Conservation (phyloP, 2,113 vertebrate species). For the Delphinapterus leucas region DNA sequence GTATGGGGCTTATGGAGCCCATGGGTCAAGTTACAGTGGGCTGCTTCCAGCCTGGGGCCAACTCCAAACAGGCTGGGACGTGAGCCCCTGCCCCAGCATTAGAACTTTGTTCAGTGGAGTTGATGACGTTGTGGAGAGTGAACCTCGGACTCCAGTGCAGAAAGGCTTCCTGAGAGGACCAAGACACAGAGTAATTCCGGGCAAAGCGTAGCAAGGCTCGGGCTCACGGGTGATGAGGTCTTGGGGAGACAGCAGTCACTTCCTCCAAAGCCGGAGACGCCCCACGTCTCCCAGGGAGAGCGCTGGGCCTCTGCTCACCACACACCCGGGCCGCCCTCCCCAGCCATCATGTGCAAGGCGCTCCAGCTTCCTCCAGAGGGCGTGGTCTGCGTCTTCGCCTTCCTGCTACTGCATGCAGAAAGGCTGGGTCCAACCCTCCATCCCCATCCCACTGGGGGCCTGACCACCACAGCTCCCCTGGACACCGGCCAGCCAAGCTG, state of each 20-base stretch:
- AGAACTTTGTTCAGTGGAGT: fast-evolving
- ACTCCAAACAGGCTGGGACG: no score
- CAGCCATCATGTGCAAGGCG: neutral
- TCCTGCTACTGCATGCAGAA: neutral
- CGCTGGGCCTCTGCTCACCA: no score
- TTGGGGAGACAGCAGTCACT: neutral
- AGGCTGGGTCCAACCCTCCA: no score
- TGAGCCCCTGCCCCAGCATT: fast-evolving
- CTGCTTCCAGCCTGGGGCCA: neutral
- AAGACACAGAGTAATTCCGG: neutral
- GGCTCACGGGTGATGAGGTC: neutral
- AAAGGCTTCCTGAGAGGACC: neutral
- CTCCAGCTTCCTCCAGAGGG: neutral
- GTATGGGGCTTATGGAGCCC: fast-evolving
- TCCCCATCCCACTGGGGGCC: fast-evolving
- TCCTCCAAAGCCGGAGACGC: neutral
- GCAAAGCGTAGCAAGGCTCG: fast-evolving
- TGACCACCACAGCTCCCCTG: fast-evolving
- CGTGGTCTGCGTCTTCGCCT: neutral
- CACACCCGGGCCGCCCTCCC: neutral
- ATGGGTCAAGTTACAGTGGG: fast-evolving
- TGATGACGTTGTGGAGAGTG: fast-evolving
- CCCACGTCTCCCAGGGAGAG: fast-evolving
- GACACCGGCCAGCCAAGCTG: neutral
- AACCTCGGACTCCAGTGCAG: no score